Conservation (phyloP, 2,797 vertebrate species). For the Tachyglossus aculeatus region DNA sequence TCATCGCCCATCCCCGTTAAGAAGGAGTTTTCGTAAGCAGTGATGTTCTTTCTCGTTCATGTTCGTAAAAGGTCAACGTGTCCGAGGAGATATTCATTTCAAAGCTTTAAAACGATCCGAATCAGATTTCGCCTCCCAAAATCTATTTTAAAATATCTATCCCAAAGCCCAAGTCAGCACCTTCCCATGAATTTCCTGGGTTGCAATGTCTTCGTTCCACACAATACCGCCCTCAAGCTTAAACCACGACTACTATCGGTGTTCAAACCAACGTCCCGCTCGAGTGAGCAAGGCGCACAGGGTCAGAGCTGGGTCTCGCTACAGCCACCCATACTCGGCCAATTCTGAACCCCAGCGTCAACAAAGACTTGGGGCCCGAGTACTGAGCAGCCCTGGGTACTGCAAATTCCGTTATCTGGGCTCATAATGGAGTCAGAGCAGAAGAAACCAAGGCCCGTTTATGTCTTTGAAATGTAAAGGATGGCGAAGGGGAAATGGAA, state of each 20-base stretch:
- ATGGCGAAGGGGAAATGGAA: not conserved
- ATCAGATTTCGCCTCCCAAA: not conserved
- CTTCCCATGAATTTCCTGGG: not conserved
- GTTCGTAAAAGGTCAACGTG: conserved; percentile 39
- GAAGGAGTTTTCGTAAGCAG: not conserved
- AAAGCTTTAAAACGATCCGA: conserved; percentile 6
- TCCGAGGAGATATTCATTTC: not conserved
- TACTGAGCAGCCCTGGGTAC: no score
- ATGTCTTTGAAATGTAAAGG: no score
- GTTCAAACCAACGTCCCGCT: no score
- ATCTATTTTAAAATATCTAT: not conserved
- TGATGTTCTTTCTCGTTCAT: not conserved
- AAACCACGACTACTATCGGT: no score
- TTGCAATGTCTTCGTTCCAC: not conserved
- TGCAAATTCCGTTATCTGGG: not conserved
- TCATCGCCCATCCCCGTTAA: conserved; percentile 6
- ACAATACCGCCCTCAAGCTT: no score
- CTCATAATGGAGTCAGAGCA: not conserved
- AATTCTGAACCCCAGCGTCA: not conserved
- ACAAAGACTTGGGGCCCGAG: conserved; percentile 1
- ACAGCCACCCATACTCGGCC: not conserved
- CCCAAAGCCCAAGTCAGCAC: not conserved
- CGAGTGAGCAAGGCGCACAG: no score
- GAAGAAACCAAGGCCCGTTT: conserved; percentile 6
- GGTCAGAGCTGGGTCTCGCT: no score